Base-by-base conservation (phyloP, 1,140 invertebrate genomes). In the Scaptomyza montana region DNA sequence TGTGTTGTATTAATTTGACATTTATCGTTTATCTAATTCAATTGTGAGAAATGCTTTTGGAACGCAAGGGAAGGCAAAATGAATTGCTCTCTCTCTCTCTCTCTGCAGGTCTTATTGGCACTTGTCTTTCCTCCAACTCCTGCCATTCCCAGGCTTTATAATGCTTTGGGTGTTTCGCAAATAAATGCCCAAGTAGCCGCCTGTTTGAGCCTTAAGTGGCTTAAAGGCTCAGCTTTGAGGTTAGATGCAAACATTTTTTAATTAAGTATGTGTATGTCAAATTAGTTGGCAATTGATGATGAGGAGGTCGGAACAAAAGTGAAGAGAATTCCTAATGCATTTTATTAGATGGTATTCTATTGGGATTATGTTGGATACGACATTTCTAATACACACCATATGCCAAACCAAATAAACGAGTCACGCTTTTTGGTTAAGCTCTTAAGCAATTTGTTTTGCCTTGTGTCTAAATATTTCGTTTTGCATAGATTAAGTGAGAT, bases 11-110 rank as follows among this genome's bases (percentile, higher is more conserved):
- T 82, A 82, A 78, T 80, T 76, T 76, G 82, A 56, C 75, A 86
- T 87, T 87, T 87, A 86, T 86, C 81, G 81, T 65, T 81, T 87
- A 89, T 87, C 82, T 89, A 84, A 84, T 71, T 43, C 56, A 64
- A 80, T 85, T 85, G 80, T 84, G 60, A 49, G 63, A 62, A 39
- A 50, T 19, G 47, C 28, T 45, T 13, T 13, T n/a, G 25, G 49
- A 61, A 30, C 3, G 30, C 30, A 7, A 36, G 46, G 55, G 65
- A 0, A 21, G 28, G 8, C 36, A n/a, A 16, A 25, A 21, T 6
- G 5, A 49, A 25, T 21, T 5, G 30, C 5, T 33, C 16, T 16
- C 16, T 16, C 16, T 16, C 16, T 16, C 16, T 16, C 0, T 16
- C 16, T 16, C 0, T 33, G 16, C 25, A 46, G 56, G 33, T 50